phyloP scores from a whole-genome alignment of 2,113 vertebrate species.

The Lagenorhynchus albirostris region DNA sequence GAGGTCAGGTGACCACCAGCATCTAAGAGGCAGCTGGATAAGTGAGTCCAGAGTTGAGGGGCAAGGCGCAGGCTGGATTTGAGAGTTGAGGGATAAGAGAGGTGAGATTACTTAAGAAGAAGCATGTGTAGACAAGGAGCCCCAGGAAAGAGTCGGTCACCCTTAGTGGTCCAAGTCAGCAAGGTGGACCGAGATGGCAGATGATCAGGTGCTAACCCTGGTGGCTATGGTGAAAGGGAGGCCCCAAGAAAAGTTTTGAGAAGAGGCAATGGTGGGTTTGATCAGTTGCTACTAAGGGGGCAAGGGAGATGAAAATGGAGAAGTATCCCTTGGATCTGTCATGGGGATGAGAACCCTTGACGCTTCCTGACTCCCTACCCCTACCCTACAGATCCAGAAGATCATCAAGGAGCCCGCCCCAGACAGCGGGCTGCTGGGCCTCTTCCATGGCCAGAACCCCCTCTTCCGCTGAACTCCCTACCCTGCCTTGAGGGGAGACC shows the following conservation, averaged over 20 bases:
- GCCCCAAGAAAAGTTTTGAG: neutral
- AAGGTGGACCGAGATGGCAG: neutral
- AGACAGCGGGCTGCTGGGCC: slow-evolving; percentile 87
- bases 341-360: neutral
- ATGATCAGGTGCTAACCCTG: neutral
- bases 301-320: neutral
- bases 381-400: slow-evolving; percentile 86
- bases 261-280: neutral
- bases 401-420: slow-evolving; percentile 88
- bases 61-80: neutral
- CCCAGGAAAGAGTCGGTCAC: neutral
- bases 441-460: slow-evolving; percentile 81
- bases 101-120: neutral
- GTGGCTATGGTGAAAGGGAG: neutral
- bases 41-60: too few species aligned
- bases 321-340: neutral
- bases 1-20: neutral
- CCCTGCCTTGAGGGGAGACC: neutral
- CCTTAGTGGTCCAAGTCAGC: neutral
- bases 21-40: neutral
- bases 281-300: neutral
- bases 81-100: neutral
- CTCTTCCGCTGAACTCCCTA: slow-evolving; percentile 39
- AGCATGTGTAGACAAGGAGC: neutral
- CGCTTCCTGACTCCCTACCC: neutral